Evolutionary conservation across 2,113 vertebrate species (phyloP).

Genomic region (Mesitornis unicolor): DNA sequence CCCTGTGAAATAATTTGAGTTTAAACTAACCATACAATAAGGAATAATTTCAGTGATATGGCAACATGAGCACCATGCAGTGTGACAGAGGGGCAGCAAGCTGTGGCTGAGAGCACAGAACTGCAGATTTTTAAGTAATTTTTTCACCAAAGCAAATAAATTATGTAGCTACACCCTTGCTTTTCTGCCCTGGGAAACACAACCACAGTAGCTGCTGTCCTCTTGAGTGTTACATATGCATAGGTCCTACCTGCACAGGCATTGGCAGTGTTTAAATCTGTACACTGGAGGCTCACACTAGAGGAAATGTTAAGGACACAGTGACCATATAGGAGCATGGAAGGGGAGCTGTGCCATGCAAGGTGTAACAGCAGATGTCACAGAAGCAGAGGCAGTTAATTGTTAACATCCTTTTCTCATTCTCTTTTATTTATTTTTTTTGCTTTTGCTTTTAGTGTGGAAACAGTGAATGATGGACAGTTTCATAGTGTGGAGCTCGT

Average conservation of each 20-base stretch:
- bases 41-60: neutral
- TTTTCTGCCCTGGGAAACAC: neutral
- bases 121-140: neutral
- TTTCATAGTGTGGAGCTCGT: conserved; percentile 93
- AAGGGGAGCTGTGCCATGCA: neutral
- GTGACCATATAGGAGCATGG: neutral
- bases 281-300: neutral
- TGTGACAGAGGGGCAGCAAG: neutral
- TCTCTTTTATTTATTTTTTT: no score
- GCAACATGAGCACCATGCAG: neutral
- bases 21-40: neutral
- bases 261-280: neutral
- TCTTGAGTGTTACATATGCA: neutral
- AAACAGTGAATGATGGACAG: conserved; percentile 93
- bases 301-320: neutral
- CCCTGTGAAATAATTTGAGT: neutral
- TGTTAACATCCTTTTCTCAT: neutral
- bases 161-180: neutral
- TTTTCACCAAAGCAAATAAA: neutral
- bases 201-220: neutral
- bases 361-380: neutral
- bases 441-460: conserved; percentile 80
- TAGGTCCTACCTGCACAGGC: neutral
- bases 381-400: neutral
- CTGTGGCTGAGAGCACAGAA: neutral